phyloP scores from a whole-genome alignment of 2,888 invertebrate species.

The Hirtodrosophila confusa region DNA sequence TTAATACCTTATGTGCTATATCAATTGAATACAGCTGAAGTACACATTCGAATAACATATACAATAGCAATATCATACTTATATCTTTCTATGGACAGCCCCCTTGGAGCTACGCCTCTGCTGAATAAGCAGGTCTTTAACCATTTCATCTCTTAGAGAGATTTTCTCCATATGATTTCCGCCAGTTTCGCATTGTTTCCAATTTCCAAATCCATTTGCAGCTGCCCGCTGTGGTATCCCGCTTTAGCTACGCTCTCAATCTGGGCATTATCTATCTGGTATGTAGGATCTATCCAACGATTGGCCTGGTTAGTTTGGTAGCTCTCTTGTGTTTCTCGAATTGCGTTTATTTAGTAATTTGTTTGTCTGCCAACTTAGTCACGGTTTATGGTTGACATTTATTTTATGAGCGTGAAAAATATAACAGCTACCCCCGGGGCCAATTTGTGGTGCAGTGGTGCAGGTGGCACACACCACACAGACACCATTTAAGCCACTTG shows the following conservation, averaged over 20 bases:
- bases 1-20: too few species aligned
- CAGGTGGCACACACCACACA: constrained; percentile 37
- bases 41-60: too few species aligned
- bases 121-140: background rate
- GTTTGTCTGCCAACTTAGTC: constrained; percentile 70
- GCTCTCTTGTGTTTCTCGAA: constrained; percentile 21
- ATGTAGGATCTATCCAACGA: background rate
- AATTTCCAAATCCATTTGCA: constrained; percentile 1
- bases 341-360: constrained; percentile 75
- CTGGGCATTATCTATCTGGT: background rate
- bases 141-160: constrained; percentile 7
- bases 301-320: constrained; percentile 2
- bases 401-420: constrained; percentile 78
- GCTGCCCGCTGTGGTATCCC: constrained; percentile 2
- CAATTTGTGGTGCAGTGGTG: constrained; percentile 23
- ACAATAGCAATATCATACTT: too few species aligned
- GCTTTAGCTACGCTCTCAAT: constrained; percentile 4
- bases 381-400: constrained; percentile 78
- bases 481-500: constrained; percentile 64
- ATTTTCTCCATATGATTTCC: constrained; percentile 28
- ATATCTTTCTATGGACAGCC: background rate
- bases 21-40: too few species aligned
- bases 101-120: constrained; percentile 8
- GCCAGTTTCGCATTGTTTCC: constrained; percentile 4
- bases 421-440: constrained; percentile 38